Evolutionary conservation across 1,140 invertebrate species (phyloP).

Genomic region (Aricia agestis): DNA sequence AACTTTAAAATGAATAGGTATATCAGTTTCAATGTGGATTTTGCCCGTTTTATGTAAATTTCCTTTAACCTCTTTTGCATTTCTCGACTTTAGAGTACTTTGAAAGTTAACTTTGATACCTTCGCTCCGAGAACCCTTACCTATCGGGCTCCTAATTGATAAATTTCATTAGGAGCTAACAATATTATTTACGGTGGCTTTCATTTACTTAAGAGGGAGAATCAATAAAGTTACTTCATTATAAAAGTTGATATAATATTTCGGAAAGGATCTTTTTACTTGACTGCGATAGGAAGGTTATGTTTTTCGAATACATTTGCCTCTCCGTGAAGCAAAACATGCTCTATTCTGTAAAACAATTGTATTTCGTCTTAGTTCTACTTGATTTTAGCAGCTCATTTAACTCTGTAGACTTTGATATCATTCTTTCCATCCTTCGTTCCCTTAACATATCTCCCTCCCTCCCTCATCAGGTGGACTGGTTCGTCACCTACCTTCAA

Average conservation of each 20-base stretch:
- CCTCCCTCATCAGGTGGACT: too few species aligned
- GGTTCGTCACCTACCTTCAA: too few species aligned
- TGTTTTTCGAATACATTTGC: too few species aligned
- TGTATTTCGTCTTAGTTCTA: too few species aligned
- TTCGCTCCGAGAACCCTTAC: slow-evolving; percentile 27
- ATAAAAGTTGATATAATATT: background rate
- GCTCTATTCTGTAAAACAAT: too few species aligned
- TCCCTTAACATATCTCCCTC: too few species aligned
- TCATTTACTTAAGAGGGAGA: slow-evolving; percentile 4
- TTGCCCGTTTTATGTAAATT: slow-evolving; percentile 35
- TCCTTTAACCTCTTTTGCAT: slow-evolving; percentile 33
- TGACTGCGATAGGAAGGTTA: background rate
- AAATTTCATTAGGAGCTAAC: slow-evolving; percentile 15
- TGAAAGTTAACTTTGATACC: slow-evolving; percentile 35
- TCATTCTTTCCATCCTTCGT: too few species aligned
- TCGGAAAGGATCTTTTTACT: background rate
- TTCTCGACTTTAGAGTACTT: slow-evolving; percentile 32
- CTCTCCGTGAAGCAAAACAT: too few species aligned
- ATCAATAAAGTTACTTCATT: background rate
- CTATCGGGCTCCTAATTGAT: slow-evolving; percentile 30
- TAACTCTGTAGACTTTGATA: too few species aligned
- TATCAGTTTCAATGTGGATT: slow-evolving; percentile 29
- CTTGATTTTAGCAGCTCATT: too few species aligned
- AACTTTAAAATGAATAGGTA: slow-evolving; percentile 31
- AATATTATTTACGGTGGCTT: slow-evolving; percentile 15